These are phyloP conservation scores for Myotis daubentonii DNA, from an alignment of 2,797 vertebrate genomes.

Conservation along the genomic window DNA sequence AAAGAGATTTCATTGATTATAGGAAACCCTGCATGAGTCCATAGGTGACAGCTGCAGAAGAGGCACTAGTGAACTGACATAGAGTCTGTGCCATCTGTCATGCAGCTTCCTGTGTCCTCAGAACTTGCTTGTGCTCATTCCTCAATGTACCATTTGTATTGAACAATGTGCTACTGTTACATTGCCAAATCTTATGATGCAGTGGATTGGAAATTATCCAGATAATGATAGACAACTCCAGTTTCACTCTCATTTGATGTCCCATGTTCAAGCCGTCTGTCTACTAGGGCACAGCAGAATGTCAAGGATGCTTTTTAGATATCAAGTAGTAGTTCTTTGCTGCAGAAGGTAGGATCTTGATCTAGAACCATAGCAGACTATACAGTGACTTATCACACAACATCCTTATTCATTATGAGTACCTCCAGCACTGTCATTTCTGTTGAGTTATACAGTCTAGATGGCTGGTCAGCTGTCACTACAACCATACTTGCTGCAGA, in stretches of 20 bases:
- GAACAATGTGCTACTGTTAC: neutral
- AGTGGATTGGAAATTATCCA: neutral
- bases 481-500: neutral
- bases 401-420: neutral
- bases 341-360: neutral
- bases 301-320: neutral
- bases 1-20: neutral
- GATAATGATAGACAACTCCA: neutral
- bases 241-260: neutral
- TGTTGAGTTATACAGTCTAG: neutral
- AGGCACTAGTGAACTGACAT: neutral
- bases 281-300: neutral
- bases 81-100: neutral
- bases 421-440: neutral
- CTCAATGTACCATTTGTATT: neutral
- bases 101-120: neutral
- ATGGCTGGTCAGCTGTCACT: neutral
- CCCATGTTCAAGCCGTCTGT: neutral
- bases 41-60: neutral
- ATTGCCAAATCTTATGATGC: neutral
- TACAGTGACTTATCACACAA: neutral
- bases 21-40: neutral
- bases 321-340: neutral
- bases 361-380: neutral
- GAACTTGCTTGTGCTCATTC: neutral